A percentile compares a stretch with the other conserved stretches of the same genome.
These are phyloP conservation scores for Frieseomelitta varia DNA, from an alignment of 1,140 invertebrate species.

Conservation along the genomic window DNA sequence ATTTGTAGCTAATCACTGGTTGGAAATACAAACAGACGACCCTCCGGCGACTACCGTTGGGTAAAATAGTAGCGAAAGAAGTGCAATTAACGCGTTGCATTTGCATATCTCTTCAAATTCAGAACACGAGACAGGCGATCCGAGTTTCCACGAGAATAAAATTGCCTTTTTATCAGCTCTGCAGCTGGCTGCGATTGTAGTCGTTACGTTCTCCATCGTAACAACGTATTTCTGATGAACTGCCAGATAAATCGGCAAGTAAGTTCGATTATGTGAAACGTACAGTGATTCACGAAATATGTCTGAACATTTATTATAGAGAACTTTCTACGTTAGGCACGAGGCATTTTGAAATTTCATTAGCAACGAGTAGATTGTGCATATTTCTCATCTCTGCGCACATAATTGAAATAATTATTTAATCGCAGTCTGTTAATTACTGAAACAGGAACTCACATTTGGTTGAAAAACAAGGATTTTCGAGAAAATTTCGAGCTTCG, in stretches of 20 bases:
- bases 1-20: constrained; percentile 10
- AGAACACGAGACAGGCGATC: neutral
- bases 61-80: constrained; percentile 9
- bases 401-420: too few species aligned
- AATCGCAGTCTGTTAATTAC: too few species aligned
- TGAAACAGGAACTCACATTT: too few species aligned
- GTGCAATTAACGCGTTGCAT: constrained; percentile 7
- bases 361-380: too few species aligned
- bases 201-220: neutral
- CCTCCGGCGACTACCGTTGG: neutral
- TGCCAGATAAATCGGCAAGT: neutral
- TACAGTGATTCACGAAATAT: neutral
- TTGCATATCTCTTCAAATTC: constrained; percentile 9
- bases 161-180: neutral
- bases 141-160: neutral
- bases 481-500: too few species aligned
- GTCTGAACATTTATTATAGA: neutral
- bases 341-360: neutral
- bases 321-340: neutral
- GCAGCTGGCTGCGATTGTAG: neutral
- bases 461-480: too few species aligned
- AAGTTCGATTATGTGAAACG: neutral
- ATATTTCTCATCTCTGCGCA: too few species aligned
- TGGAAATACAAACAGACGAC: neutral
- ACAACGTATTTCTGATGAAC: neutral